A percentile compares a stretch with the other conserved stretches of the same genome.
Conservation (phyloP, 23 tunicate genomes). For the Ascidia mentula region DNA sequence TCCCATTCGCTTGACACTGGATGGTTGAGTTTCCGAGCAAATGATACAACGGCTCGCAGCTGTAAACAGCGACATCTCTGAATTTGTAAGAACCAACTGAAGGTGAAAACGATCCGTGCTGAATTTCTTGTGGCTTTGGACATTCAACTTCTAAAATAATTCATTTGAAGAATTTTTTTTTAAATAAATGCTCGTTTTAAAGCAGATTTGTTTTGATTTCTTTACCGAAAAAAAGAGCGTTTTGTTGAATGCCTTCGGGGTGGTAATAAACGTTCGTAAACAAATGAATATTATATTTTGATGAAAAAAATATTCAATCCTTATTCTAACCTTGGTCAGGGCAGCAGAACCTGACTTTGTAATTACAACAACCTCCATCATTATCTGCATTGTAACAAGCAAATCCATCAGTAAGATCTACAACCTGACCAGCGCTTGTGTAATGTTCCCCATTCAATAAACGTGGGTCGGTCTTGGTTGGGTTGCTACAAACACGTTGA, state of each 20-base stretch:
- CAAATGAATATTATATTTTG: too few species aligned
- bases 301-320: not conserved
- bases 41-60: too few species aligned
- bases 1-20: too few species aligned
- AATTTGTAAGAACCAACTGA: not conserved
- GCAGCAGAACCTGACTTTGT: not conserved
- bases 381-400: slow-evolving; percentile 1
- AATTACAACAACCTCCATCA: not conserved
- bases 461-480: not conserved
- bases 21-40: too few species aligned
- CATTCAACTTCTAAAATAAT: not conserved
- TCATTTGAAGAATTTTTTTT: too few species aligned
- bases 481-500: not conserved
- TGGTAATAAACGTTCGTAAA: too few species aligned
- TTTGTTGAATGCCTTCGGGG: too few species aligned
- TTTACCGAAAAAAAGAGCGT: not conserved
- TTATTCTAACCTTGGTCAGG: not conserved
- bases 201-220: too few species aligned
- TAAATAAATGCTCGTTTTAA: too few species aligned
- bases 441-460: not conserved
- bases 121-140: not conserved
- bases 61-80: too few species aligned
- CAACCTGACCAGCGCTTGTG: not conserved
- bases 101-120: not conserved
- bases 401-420: not conserved